phyloP scores from a whole-genome alignment of 1,140 invertebrate species.

The fruit fly (Drosophila melanogaster) region Release_6_plus_ISO1_MT NT_037436.4:10561001-10561500 shows the following conservation, averaged over 20 bases:
- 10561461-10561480: conserved; percentile 60
- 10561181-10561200: conserved; percentile 43
- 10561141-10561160: neutral
- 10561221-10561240: conserved; percentile 59
- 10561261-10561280: conserved; percentile 55
- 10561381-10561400: conserved; percentile 18
- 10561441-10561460: conserved; percentile 70
- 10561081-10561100: too few relatives aligned
- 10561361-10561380: conserved; percentile 10
- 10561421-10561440: conserved; percentile 33
- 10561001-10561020: neutral
- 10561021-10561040: too few relatives aligned
- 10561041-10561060: neutral
- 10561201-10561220: conserved; percentile 77
- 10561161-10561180: conserved; percentile 5
- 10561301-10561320: conserved; percentile 9
- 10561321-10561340: conserved; percentile 54
- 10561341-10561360: conserved; percentile 33
- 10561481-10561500: conserved; percentile 49
- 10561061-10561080: too few relatives aligned
- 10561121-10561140: neutral
- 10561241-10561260: conserved; percentile 44
- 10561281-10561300: conserved; percentile 32
- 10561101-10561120: neutral
- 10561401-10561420: conserved; percentile 53